Evolutionary conservation across 2,113 vertebrate species (phyloP), one percentile per base, ranked within the genome.

Genomic region (Dipodomys spectabilis): DNA sequence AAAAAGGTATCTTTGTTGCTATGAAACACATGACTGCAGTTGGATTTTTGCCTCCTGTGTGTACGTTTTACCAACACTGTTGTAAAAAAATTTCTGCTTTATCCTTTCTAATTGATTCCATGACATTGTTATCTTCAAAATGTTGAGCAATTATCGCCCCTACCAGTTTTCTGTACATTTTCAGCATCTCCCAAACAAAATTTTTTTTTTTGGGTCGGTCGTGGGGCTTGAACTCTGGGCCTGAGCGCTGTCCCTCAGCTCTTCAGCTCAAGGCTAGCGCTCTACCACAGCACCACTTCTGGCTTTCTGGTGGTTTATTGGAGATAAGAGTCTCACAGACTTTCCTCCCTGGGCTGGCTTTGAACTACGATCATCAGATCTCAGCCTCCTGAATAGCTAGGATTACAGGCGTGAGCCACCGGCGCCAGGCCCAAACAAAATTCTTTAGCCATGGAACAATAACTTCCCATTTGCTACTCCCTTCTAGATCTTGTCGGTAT

Each of bases 51-150:
- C 67, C 2, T 57, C 44, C 11, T 82, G 44, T 72, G 53, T 57
- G 53, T 57, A 57, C 3, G 73, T 78, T 79, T 6, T 15, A 45
- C 39, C 39, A 39, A 5, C 39, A 39, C 57, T 92, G 53, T 62
- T 64, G 18, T 73, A 90, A 90, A 94, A 94, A 79, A 85, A 91
- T 65, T n/a, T 60, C 5, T 64, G 62, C 32, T 86, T 75, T 72
- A 85, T 6, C 18, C 19, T 53, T 45, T 91, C 85, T 16, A 65
- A 93, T 19, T 65, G 0, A 15, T 86, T 91, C 75, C 45, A 68
- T 68, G 32, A 8, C 19, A 35, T 74, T 78, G 30, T 82, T 62
- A 25, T 23, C 16, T 75, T 89, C 44, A 35, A 22, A 60, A 3
- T 57, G 53, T 27, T 82, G 35, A 45, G 5, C 18, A 68, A 71